Evolutionary conservation across 2,888 invertebrate genomes (phyloP).

Genomic region (Danaus chrysippus): DNA sequence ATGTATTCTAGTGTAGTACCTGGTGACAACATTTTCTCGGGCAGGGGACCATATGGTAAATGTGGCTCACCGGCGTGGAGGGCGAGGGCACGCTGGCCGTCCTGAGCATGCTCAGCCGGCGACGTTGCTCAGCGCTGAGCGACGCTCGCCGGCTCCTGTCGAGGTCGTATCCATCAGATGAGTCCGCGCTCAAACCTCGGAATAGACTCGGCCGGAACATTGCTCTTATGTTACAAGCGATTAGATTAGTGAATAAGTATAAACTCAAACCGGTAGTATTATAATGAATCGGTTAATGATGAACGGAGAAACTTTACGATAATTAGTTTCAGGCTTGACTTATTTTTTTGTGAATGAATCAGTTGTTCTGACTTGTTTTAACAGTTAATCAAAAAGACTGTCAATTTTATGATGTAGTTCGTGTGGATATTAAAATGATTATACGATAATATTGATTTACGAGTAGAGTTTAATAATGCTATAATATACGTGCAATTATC

Average conservation of each 20-base stretch:
- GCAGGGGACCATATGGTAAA: slow-evolving; percentile 78
- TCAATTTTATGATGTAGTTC: too few relatives aligned
- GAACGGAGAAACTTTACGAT: too few relatives aligned
- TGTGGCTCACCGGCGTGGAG: slow-evolving; percentile 76
- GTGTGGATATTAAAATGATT: too few relatives aligned
- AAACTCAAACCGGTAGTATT: background rate
- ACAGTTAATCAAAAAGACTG: too few relatives aligned
- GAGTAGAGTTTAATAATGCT: too few relatives aligned
- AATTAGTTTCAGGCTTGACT: too few relatives aligned
- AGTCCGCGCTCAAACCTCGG: slow-evolving; percentile 60
- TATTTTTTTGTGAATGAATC: too few relatives aligned
- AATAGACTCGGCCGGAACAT: slow-evolving; percentile 67
- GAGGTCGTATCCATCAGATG: slow-evolving; percentile 62
- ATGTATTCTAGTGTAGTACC: slow-evolving; percentile 46
- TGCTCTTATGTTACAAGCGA: slow-evolving; percentile 26
- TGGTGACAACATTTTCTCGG: slow-evolving; percentile 75
- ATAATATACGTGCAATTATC: too few relatives aligned
- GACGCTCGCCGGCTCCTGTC: slow-evolving; percentile 73
- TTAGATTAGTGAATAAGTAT: slow-evolving; percentile 18
- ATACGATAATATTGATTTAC: too few relatives aligned
- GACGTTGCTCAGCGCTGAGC: slow-evolving; percentile 66
- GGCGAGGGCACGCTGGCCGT: slow-evolving; percentile 62
- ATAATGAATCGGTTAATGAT: too few relatives aligned
- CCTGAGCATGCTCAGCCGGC: slow-evolving; percentile 65
- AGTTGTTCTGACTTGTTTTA: too few relatives aligned